Base-by-base conservation (phyloP, 2,113 vertebrate genomes). In the Amblyornis subalaris region DNA sequence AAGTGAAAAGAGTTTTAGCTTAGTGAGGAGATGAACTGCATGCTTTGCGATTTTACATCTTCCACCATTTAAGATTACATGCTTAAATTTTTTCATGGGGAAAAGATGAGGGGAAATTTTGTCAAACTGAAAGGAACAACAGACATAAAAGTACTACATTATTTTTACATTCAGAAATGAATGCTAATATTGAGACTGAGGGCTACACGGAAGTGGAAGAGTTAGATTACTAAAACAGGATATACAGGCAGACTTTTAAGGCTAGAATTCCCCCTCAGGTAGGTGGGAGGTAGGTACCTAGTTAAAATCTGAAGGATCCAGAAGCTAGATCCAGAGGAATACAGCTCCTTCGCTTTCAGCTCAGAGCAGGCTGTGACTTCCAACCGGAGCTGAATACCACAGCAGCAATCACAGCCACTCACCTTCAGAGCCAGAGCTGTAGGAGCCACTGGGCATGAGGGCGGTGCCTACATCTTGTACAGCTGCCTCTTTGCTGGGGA, bases 121-220 rank as follows among this genome's bases (percentile, higher is more conserved):
- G 31, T 80, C 69, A 65, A 90, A 90, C 79, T 88, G 64, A 67
- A 85, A 83, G 67, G 51, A 92, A n/a, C 58, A 95, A 85, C 82
- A 83, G 55, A 64, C 35, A 11, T 91, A 88, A 94, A 96, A 47
- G 82, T 60, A 7, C 73, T 89, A 36, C 5, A 7, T 89, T 93
- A 74, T 77, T 93, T 96, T 93, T 85, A 62, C 17, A 11, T 84
- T 83, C n/a, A 55, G 85, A 94, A 66, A 40, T 90, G 31, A 88
- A 44, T 94, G 44, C 40, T 90, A 14, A 55, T 88, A 38, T 21
- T 2, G 2, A 80, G 72, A 60, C 60, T 71, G 76, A 83, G 83
- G 64, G 57, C 66, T 82, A 26, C 29, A 28, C 20, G 64, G 79
- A 90, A 69, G 25, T 83, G 66, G 35, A 62, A 73, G n/a, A 58